A percentile compares a stretch with the other conserved stretches of the same genome.
Conservation (phyloP, 2,113 vertebrate species). For the Balaeniceps rex region DNA sequence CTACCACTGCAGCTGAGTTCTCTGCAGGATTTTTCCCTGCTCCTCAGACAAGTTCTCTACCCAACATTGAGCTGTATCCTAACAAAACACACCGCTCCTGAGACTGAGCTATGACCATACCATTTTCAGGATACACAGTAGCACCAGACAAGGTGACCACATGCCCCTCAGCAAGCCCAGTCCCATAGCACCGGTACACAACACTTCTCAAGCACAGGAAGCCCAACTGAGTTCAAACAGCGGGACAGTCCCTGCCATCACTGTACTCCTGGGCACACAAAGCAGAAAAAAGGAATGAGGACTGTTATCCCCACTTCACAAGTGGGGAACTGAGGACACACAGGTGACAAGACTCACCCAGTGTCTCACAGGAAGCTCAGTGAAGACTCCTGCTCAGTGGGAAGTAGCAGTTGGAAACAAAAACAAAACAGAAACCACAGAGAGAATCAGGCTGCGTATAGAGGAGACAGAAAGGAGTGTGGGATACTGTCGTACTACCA, state of each 20-base stretch:
- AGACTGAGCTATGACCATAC: background rate
- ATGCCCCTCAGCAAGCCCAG: background rate
- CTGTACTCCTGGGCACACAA: background rate
- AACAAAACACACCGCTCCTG: background rate
- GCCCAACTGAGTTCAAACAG: background rate
- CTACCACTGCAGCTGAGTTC: background rate
- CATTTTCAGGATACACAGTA: background rate
- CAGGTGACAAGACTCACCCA: background rate
- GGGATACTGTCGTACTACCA: background rate
- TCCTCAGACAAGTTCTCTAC: background rate
- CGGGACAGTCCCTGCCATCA: background rate
- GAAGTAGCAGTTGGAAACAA: background rate
- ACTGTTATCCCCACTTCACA: background rate
- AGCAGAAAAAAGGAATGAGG: background rate
- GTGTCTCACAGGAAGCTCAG: background rate
- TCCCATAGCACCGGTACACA: background rate
- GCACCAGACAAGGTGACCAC: background rate
- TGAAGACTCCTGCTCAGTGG: background rate
- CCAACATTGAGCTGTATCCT: background rate
- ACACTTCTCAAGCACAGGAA: background rate
- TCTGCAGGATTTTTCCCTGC: background rate
- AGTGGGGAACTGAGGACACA: background rate
- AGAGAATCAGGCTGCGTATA: background rate
- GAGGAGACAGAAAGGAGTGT: background rate
- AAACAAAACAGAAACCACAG: background rate